Percentiles rank a stretch among this genome's conserved stretches.
phyloP scores from a whole-genome alignment of 1,140 invertebrate species.

The Xylocopa sonorina region DNA sequence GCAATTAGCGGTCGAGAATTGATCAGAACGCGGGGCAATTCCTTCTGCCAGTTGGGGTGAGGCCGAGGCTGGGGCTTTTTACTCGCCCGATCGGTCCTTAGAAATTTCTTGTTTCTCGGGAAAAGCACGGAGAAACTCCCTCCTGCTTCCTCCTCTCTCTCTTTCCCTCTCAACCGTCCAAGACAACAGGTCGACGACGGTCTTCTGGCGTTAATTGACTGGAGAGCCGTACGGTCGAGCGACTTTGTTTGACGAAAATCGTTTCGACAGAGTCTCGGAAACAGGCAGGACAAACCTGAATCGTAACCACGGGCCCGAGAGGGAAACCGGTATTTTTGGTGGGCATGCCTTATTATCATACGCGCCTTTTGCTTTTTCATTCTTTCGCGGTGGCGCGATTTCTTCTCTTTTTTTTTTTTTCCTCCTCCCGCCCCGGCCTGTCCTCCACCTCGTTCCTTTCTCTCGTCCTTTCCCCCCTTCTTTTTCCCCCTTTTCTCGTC shows the following conservation, averaged over 20 bases:
- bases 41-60: no score
- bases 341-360: constrained; percentile 65
- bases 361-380: constrained; percentile 59
- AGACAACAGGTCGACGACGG: constrained; percentile 39
- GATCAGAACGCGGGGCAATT: no score
- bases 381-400: constrained; percentile 43
- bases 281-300: constrained; percentile 63
- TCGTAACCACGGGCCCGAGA: constrained; percentile 60
- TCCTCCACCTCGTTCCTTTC: not conserved
- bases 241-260: constrained; percentile 69
- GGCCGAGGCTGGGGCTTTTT: no score
- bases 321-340: constrained; percentile 68
- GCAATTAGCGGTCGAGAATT: no score
- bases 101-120: no score
- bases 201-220: constrained; percentile 66
- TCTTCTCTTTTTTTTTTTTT: not conserved
- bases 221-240: constrained; percentile 60
- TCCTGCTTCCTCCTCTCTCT: no score
- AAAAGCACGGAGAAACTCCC: no score
- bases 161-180: not conserved
- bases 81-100: no score
- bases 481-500: not conserved
- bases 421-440: not conserved
- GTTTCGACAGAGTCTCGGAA: constrained; percentile 62
- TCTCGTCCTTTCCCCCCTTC: not conserved